Percentiles rank a stretch among this genome's conserved stretches.
These are phyloP conservation scores for Scaptomyza tumidula DNA, from an alignment of 2,888 invertebrate genomes.

Conservation along the genomic window DNA sequence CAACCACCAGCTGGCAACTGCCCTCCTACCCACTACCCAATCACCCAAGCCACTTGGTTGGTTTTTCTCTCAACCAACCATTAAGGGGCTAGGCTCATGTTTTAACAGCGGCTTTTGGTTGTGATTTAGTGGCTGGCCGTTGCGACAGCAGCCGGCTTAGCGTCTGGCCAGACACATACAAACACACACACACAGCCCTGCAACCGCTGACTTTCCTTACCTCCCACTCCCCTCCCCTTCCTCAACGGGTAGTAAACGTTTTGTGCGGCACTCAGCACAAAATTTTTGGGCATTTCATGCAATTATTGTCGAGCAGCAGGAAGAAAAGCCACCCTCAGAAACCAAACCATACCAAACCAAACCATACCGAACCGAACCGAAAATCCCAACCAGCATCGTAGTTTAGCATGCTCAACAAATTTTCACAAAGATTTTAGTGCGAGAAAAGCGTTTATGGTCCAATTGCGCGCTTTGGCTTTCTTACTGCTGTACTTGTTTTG, in stretches of 20 bases:
- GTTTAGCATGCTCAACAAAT: conserved; percentile 79
- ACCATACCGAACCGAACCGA: conserved; percentile 1
- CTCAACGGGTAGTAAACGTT: conserved; percentile 28
- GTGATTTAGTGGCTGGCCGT: conserved; percentile 77
- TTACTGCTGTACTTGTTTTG: conserved; percentile 36
- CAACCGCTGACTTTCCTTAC: neutral
- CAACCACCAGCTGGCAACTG: conserved; percentile 45
- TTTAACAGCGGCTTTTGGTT: conserved; percentile 81
- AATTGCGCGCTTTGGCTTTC: conserved; percentile 41
- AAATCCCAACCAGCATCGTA: conserved; percentile 33
- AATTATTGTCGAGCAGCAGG: conserved; percentile 62
- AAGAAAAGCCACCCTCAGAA: conserved; percentile 1
- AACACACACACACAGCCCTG: conserved; percentile 21
- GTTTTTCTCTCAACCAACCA: conserved; percentile 51
- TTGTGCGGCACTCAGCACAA: conserved; percentile 70
- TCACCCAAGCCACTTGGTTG: neutral
- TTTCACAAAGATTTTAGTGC: conserved; percentile 73
- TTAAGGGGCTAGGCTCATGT: conserved; percentile 66
- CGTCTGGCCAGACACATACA: conserved; percentile 61
- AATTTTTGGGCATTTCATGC: conserved; percentile 70
- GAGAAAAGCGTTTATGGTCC: conserved; percentile 49
- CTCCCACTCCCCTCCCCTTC: too few species aligned
- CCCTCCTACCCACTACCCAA: neutral
- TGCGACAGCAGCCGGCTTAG: conserved; percentile 64
- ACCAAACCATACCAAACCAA: conserved; percentile 1